Evolutionary conservation across 1,140 invertebrate genomes (phyloP).

Genomic region (Lethocerus indicus): DNA sequence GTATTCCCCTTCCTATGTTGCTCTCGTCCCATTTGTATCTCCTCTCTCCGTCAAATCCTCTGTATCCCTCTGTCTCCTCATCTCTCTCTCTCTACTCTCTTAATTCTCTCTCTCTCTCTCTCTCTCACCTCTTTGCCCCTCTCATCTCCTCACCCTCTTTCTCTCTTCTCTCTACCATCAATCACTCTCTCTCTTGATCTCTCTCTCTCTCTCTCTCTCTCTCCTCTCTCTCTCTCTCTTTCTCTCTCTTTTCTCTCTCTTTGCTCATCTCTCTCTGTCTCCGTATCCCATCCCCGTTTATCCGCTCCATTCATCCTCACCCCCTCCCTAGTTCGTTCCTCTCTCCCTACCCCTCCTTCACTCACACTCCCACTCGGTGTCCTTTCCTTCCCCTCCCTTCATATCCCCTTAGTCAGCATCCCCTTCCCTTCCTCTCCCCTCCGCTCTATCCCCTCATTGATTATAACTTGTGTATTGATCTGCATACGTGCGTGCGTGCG

Average conservation of each 20-base stretch:
- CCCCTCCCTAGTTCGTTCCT: background rate
- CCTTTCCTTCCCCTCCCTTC: background rate
- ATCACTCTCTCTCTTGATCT: background rate
- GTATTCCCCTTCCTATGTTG: too few species aligned
- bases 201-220: background rate
- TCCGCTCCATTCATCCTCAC: background rate
- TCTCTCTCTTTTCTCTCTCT: background rate
- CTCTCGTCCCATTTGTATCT: too few species aligned
- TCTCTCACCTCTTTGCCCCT: too few species aligned
- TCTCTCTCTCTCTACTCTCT: too few species aligned
- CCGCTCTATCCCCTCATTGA: background rate
- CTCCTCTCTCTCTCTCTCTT: too few species aligned
- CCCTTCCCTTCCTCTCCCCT: background rate
- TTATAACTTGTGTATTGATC: too few species aligned
- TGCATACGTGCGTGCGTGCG: too few species aligned
- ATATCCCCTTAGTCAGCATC: background rate
- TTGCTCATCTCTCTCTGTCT: background rate
- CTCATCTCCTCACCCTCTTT: too few species aligned
- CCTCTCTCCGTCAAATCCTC: too few species aligned
- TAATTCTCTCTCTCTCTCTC: too few species aligned
- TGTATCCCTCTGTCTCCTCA: too few species aligned
- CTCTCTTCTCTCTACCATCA: background rate
- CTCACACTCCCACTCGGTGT: background rate
- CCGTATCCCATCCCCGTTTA: background rate
- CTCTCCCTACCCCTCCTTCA: background rate